Base-by-base conservation (phyloP, 2,797 vertebrate genomes). In the Dryobates pubescens region DNA sequence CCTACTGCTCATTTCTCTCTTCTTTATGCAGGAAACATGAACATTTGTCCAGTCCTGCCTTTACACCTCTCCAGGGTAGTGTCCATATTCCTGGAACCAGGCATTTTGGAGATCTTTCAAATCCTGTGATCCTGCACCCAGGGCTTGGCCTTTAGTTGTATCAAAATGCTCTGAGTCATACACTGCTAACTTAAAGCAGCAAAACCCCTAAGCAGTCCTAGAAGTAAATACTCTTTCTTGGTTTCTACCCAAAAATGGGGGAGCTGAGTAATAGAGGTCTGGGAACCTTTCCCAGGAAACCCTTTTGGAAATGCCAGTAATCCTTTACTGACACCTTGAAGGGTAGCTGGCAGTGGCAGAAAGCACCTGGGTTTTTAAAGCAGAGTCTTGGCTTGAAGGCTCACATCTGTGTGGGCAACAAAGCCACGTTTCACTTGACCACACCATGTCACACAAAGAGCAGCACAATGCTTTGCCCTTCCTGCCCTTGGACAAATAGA, bases 341-440 rank as follows among this genome's bases (percentile, higher is more conserved):
- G 32, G 7, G 59, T 56, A 72, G 65, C 5, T 78, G 54, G 32
- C 75, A 89, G 70, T 62, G 54, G 64, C 43, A 61, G 18, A 71
- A 88, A 71, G 32, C 32, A 79, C 47, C 74, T 13, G 26, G 14
- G 51, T 92, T 87, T 75, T 62, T 47, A 72, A 86, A 84, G 81
- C 34, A 54, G 19, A 19, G 5, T 90, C 51, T 65, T 94, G 83
- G 53, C 51, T 74, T 47, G n/a, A 85, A 80, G 67, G 38, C 30
- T 56, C n/a, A 58, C 17, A 30, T 75, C 85, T 87, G 20, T 70
- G 95, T 76, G 88, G 79, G 89, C 76, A 90, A 80, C 70, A 49
- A 63, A 90, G 32, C 81, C 82, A 34, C n/a, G 26, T 75, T 78
- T 69, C 53, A 36, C 13, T 22, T 7, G 49, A 76, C 57, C 82